Conservation (phyloP, 2,113 vertebrate genomes). For the Chionis minor region DNA sequence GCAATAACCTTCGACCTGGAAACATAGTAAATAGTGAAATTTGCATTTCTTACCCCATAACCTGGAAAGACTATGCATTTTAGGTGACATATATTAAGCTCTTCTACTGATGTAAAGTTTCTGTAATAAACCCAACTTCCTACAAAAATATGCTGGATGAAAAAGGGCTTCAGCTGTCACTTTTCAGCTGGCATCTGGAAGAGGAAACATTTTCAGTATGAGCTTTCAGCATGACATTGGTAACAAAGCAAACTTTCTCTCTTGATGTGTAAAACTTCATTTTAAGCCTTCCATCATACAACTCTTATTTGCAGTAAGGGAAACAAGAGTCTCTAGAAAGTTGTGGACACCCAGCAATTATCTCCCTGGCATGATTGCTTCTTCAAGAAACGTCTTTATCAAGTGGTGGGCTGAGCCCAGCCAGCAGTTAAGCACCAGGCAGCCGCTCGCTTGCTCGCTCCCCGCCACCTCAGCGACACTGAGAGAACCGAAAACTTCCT, state of each 20-base stretch:
- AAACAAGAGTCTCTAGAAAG: not conserved
- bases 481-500: not conserved
- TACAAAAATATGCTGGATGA: not conserved
- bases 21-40: not conserved
- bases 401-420: not conserved
- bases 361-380: not conserved
- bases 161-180: not conserved
- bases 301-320: not conserved
- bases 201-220: not conserved
- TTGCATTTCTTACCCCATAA: not conserved
- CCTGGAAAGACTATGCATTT: not conserved
- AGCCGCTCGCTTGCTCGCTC: rapidly evolving
- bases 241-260: not conserved
- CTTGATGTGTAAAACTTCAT: not conserved
- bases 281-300: not conserved
- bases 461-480: rapidly evolving
- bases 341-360: not conserved
- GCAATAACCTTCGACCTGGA: not conserved
- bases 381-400: not conserved
- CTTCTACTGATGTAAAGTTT: not conserved
- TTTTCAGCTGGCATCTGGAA: not conserved
- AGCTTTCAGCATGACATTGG: not conserved
- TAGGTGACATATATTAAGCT: not conserved
- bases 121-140: not conserved
- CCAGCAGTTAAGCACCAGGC: not conserved